These are phyloP conservation scores for Hylomyscus alleni DNA, from an alignment of 2,797 vertebrate species.

Conservation along the genomic window DNA sequence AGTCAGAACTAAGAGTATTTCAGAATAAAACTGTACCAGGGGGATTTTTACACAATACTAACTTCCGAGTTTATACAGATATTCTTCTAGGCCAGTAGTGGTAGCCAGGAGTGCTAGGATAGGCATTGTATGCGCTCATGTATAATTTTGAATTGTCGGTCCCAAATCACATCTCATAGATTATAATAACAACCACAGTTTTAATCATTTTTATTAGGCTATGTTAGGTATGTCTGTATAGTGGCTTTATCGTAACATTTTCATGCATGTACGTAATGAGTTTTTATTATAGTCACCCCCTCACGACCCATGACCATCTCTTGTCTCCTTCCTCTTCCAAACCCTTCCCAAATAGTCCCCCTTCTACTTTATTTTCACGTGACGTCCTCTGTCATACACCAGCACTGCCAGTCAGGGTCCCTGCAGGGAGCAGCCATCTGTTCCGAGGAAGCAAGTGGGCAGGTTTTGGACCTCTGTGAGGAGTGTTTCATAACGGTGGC, in stretches of 20 bases:
- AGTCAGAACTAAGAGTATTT: neutral
- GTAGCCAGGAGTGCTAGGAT: neutral
- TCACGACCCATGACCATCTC: neutral
- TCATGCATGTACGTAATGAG: neutral
- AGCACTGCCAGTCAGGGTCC: neutral
- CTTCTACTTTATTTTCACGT: neutral
- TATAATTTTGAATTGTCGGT: conserved; percentile 32
- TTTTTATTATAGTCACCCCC: neutral
- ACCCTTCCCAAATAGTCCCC: neutral
- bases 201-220: neutral
- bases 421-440: neutral
- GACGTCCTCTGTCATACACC: neutral
- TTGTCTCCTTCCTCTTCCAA: neutral
- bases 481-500: conserved; percentile 47
- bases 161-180: neutral
- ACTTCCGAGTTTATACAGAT: conserved; percentile 11
- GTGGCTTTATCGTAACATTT: neutral
- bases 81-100: conserved; percentile 9
- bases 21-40: neutral
- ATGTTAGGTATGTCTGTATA: neutral
- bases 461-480: neutral
- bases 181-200: neutral
- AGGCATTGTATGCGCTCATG: neutral
- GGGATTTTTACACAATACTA: neutral
- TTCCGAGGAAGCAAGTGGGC: neutral